phyloP scores from a whole-genome alignment of 2,113 vertebrate species.

The Halichoerus grypus region DNA sequence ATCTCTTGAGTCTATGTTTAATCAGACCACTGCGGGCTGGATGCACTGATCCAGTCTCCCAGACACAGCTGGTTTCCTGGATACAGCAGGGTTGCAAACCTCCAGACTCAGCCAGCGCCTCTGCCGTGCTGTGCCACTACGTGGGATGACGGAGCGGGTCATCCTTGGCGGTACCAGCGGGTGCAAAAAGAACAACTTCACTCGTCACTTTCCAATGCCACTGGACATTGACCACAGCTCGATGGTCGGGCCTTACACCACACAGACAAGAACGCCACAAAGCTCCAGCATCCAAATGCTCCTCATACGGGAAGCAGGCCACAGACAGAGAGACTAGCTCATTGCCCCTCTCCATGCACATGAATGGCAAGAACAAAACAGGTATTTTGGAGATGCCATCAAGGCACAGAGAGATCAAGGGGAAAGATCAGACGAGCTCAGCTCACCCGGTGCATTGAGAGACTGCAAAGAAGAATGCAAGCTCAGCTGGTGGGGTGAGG shows the following conservation, averaged over 20 bases:
- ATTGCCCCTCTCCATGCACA: constrained; percentile 62
- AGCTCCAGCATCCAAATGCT: not conserved
- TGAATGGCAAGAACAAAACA: constrained; percentile 84
- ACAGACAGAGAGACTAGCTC: constrained; percentile 80
- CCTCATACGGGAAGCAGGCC: constrained; percentile 70
- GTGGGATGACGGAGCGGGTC: constrained; percentile 49
- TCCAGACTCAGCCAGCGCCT: not conserved
- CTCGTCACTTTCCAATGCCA: constrained; percentile 59
- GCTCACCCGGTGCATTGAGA: constrained; percentile 90
- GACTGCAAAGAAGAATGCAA: constrained; percentile 91
- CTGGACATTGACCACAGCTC: constrained; percentile 51
- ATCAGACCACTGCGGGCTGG: constrained; percentile 59
- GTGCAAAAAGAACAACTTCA: constrained; percentile 72
- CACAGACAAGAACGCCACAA: constrained; percentile 71
- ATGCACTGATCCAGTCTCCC: constrained; percentile 67
- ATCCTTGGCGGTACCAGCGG: constrained; percentile 57
- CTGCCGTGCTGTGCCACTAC: constrained; percentile 3
- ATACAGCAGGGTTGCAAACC: constrained; percentile 50
- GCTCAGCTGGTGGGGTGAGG: constrained; percentile 90
- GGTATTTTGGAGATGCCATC: constrained; percentile 80
- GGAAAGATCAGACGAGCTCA: constrained; percentile 81
- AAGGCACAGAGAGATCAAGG: constrained; percentile 86
- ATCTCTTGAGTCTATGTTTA: constrained; percentile 81
- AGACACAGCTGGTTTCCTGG: constrained; percentile 76
- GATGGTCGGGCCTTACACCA: not conserved